Evolutionary conservation across 2,113 vertebrate genomes (phyloP).

Genomic region (Paratilapia polleni): DNA sequence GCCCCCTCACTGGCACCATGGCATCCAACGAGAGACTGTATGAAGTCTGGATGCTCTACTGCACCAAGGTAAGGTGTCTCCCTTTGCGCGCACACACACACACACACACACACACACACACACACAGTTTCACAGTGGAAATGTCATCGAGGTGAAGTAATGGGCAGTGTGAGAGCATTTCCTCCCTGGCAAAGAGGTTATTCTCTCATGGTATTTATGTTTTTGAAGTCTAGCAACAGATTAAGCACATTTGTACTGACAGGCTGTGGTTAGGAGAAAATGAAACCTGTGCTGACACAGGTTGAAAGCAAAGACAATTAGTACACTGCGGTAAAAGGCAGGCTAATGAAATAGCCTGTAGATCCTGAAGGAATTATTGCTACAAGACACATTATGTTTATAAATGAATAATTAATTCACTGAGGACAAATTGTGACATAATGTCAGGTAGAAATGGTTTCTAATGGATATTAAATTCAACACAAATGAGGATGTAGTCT

Average conservation of each 20-base stretch:
- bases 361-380: background rate
- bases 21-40: slow-evolving; percentile 96
- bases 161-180: slow-evolving; percentile 22
- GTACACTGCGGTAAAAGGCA: slow-evolving; percentile 2
- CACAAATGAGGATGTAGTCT: background rate
- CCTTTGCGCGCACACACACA: background rate
- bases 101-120: background rate
- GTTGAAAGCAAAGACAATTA: slow-evolving; percentile 3
- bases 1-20: slow-evolving; percentile 81
- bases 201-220: background rate
- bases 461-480: background rate
- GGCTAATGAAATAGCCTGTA: slow-evolving; percentile 23
- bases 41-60: slow-evolving; percentile 99
- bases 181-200: background rate
- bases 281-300: background rate
- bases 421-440: background rate
- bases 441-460: background rate
- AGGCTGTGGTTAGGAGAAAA: background rate
- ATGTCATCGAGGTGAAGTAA: slow-evolving; percentile 7
- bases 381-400: background rate
- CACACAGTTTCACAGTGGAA: background rate
- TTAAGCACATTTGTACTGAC: background rate
- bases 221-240: background rate
- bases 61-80: slow-evolving; percentile 87
- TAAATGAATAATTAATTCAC: slow-evolving; percentile 10